These are phyloP conservation scores for Artibeus lituratus DNA, from an alignment of 2,797 vertebrate genomes.

Conservation along the genomic window DNA sequence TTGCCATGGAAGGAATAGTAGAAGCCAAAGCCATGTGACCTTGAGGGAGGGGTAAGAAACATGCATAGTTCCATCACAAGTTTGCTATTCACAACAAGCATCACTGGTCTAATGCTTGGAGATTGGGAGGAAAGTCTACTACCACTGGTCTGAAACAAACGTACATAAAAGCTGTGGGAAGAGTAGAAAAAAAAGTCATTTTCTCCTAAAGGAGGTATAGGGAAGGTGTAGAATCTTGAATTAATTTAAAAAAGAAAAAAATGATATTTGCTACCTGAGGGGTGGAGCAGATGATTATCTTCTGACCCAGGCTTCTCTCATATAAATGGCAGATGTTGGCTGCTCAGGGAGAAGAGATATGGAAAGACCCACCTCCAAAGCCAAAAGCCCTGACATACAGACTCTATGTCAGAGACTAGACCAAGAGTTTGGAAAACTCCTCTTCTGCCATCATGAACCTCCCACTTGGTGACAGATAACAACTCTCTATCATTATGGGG, in stretches of 20 bases:
- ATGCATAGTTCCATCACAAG: background rate
- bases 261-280: background rate
- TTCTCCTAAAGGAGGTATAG: rapidly evolving
- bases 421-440: background rate
- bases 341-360: background rate
- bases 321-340: background rate
- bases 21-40: background rate
- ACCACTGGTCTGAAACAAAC: background rate
- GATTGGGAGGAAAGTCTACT: background rate
- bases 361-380: background rate
- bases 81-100: background rate
- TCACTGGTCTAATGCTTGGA: background rate
- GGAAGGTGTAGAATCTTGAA: background rate
- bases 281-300: background rate
- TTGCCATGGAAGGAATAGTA: background rate
- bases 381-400: background rate
- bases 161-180: background rate
- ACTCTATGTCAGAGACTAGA: background rate
- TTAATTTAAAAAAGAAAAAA: background rate
- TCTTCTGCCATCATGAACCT: background rate
- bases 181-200: background rate
- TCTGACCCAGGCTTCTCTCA: background rate
- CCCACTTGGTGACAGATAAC: background rate
- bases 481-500: no score
- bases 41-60: background rate